Percentiles rank a stretch among this genome's conserved stretches.
Evolutionary conservation across 2,797 vertebrate genomes (phyloP).

Genomic region (Odontamblyopus rebecca): DNA sequence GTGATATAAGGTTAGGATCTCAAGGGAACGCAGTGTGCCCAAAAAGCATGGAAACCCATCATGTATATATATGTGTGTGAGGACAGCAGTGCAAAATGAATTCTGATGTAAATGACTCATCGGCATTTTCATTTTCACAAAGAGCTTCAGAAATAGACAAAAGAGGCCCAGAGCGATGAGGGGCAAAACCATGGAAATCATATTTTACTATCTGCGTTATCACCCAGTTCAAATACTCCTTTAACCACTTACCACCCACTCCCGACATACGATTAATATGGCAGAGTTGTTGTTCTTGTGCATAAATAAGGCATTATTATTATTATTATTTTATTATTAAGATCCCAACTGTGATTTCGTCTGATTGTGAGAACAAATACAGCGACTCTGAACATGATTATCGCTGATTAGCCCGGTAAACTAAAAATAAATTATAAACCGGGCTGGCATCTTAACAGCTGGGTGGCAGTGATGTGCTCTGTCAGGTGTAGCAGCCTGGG

Average conservation of each 20-base stretch:
- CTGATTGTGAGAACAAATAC: conserved; percentile 42
- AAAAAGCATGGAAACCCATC: not conserved
- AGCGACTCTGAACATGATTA: conserved; percentile 39
- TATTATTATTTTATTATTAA: conserved; percentile 10
- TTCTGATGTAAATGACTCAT: conserved; percentile 43
- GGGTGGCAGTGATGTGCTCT: conserved; percentile 3
- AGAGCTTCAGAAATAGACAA: conserved; percentile 39
- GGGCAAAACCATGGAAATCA: conserved; percentile 12
- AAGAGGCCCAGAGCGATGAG: conserved; percentile 12
- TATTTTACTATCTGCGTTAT: conserved; percentile 10
- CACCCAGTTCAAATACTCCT: conserved; percentile 9
- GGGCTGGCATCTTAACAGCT: conserved; percentile 21
- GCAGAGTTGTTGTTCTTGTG: not conserved
- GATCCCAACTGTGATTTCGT: conserved; percentile 34
- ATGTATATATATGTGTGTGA: not conserved
- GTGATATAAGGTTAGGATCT: too few species aligned
- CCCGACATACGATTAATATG: conserved; percentile 9
- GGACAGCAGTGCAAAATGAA: conserved; percentile 48
- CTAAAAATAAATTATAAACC: conserved; percentile 21
- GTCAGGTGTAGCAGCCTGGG: conserved; percentile 2
- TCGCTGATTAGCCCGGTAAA: conserved; percentile 42
- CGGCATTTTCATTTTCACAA: conserved; percentile 45
- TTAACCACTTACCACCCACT: not conserved
- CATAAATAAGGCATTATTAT: not conserved
- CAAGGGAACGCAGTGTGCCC: too few species aligned